A percentile compares a stretch with the other conserved stretches of the same genome.
These are phyloP conservation scores for Bicyclus anynana DNA, from an alignment of 1,140 invertebrate genomes.

Conservation along the genomic window DNA sequence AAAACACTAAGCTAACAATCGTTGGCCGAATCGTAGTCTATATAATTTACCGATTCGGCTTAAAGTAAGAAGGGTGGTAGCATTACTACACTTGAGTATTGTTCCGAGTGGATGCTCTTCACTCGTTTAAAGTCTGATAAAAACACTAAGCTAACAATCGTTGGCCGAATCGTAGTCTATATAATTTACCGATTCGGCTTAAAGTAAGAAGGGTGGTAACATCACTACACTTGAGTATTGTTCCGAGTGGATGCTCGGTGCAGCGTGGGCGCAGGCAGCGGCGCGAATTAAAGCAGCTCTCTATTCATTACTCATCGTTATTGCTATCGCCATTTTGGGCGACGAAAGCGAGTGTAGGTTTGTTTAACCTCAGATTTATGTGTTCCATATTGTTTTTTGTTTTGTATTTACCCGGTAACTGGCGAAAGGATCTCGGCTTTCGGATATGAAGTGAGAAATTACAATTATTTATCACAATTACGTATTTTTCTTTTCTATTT, in stretches of 20 bases:
- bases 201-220: neutral
- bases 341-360: slow-evolving; percentile 71
- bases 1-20: too few relatives aligned
- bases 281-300: slow-evolving; percentile 71
- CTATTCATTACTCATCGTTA: slow-evolving; percentile 75
- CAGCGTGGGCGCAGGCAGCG: slow-evolving; percentile 63
- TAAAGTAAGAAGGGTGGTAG: neutral
- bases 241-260: slow-evolving; percentile 68
- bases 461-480: neutral
- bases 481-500: neutral
- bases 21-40: neutral
- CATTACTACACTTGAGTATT: slow-evolving; percentile 32
- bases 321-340: slow-evolving; percentile 67
- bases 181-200: neutral
- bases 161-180: neutral
- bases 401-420: slow-evolving; percentile 33
- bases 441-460: slow-evolving; percentile 4
- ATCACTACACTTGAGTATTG: slow-evolving; percentile 37
- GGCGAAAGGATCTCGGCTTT: slow-evolving; percentile 15
- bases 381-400: slow-evolving; percentile 24
- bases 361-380: slow-evolving; percentile 40
- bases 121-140: too few relatives aligned
- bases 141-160: too few relatives aligned
- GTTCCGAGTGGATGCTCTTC: slow-evolving; percentile 71
- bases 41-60: neutral